These are phyloP conservation scores for Megamerina dolium DNA, from an alignment of 2,888 invertebrate species.

Conservation along the genomic window DNA sequence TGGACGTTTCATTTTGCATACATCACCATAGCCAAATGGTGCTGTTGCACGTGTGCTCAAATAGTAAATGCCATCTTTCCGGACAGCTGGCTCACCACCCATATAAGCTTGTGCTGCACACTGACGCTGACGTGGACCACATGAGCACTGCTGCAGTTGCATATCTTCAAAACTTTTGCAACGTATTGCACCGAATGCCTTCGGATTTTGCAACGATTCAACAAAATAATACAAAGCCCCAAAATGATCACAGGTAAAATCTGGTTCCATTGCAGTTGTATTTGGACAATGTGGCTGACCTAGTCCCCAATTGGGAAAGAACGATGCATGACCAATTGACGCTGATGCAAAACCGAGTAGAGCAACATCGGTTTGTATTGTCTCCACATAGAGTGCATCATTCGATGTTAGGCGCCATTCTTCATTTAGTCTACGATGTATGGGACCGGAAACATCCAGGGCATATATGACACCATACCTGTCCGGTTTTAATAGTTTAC, in stretches of 20 bases:
- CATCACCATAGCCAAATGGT: constrained; percentile 27
- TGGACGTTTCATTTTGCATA: constrained; percentile 23
- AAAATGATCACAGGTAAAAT: constrained; percentile 30
- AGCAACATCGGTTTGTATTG: constrained; percentile 38
- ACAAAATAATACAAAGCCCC: constrained; percentile 31
- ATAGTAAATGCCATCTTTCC: constrained; percentile 28
- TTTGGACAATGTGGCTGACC: constrained; percentile 38
- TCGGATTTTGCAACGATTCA: constrained; percentile 26
- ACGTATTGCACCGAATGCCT: constrained; percentile 27
- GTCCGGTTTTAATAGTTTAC: constrained; percentile 24
- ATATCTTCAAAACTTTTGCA: constrained; percentile 23
- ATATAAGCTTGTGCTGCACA: constrained; percentile 24
- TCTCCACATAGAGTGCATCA: constrained; percentile 39
- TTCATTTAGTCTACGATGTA: constrained; percentile 20
- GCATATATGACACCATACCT: constrained; percentile 33
- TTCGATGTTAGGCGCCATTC: constrained; percentile 28
- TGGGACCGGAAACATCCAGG: constrained; percentile 38
- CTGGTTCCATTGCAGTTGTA: constrained; percentile 25
- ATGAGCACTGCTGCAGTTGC: constrained; percentile 22
- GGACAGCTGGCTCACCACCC: constrained; percentile 32
- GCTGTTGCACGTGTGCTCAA: constrained; percentile 23
- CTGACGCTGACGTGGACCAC: constrained; percentile 12
- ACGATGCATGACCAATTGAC: constrained; percentile 35
- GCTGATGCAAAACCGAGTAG: constrained; percentile 28
- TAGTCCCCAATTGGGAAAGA: constrained; percentile 40